Evolutionary conservation across 2,113 vertebrate species (phyloP).

Genomic region (Hippocampus barbouri): DNA sequence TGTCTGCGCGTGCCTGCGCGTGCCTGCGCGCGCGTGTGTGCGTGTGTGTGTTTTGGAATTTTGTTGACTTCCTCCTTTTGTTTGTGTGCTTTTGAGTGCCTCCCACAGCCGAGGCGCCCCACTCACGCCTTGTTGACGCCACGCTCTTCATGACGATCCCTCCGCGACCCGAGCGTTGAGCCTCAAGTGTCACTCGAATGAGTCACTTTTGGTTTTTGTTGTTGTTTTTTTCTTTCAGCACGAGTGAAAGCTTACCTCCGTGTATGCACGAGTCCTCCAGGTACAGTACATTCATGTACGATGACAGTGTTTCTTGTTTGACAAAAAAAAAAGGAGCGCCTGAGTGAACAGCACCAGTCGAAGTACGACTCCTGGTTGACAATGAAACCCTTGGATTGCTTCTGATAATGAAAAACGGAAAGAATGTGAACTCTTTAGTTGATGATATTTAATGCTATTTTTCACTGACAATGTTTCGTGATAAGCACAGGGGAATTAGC

Average conservation of each 20-base stretch:
- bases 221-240: neutral
- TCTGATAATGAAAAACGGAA: constrained; percentile 30
- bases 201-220: neutral
- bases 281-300: too few relatives aligned
- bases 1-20: too few relatives aligned
- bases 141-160: neutral
- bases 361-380: too few relatives aligned
- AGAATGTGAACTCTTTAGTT: too few relatives aligned
- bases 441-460: too few relatives aligned
- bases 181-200: neutral
- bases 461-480: too few relatives aligned
- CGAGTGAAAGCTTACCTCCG: too few relatives aligned
- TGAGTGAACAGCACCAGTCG: too few relatives aligned
- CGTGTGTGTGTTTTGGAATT: neutral
- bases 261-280: too few relatives aligned
- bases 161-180: neutral
- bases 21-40: too few relatives aligned
- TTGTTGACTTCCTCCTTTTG: neutral
- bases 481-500: constrained; percentile 68
- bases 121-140: neutral
- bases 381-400: constrained; percentile 34
- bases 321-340: too few relatives aligned
- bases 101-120: neutral
- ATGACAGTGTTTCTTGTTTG: too few relatives aligned
- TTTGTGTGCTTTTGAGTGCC: neutral